Conservation (phyloP, 2,113 vertebrate genomes). For the Phainopepla nitens region DNA sequence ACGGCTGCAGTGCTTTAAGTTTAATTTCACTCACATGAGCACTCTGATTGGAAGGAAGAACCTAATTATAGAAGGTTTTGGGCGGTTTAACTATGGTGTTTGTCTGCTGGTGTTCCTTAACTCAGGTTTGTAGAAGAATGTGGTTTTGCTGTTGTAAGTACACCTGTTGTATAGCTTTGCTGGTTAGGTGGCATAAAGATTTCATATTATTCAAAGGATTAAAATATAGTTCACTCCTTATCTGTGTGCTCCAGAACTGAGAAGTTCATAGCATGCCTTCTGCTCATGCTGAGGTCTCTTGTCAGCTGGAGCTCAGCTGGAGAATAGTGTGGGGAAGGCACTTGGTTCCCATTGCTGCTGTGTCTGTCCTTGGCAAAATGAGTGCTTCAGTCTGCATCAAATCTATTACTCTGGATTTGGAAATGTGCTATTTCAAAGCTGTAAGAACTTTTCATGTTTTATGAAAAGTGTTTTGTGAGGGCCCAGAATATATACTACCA, state of each 20-base stretch:
- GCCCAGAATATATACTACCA: neutral
- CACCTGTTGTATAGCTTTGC: neutral
- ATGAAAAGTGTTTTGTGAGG: neutral
- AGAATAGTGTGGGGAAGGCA: neutral
- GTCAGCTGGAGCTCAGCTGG: neutral
- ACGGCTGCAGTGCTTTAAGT: neutral
- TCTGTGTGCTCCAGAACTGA: neutral
- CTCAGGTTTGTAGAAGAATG: neutral
- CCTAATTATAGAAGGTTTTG: neutral
- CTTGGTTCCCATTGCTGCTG: neutral
- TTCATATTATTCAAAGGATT: neutral
- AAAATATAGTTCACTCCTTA: neutral
- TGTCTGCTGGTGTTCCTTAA: neutral
- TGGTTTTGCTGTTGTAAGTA: neutral
- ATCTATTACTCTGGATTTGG: neutral
- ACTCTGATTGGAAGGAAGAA: neutral
- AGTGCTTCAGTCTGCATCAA: neutral
- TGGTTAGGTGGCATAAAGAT: neutral
- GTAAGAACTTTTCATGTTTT: neutral
- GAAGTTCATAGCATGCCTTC: neutral
- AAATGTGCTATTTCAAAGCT: neutral
- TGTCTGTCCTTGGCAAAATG: neutral
- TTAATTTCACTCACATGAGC: neutral
- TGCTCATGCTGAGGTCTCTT: neutral
- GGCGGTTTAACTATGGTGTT: neutral